Evolutionary conservation across 2,797 vertebrate species (phyloP), one percentile per base, ranked within the genome.

Genomic region (Rhincodon typus): DNA sequence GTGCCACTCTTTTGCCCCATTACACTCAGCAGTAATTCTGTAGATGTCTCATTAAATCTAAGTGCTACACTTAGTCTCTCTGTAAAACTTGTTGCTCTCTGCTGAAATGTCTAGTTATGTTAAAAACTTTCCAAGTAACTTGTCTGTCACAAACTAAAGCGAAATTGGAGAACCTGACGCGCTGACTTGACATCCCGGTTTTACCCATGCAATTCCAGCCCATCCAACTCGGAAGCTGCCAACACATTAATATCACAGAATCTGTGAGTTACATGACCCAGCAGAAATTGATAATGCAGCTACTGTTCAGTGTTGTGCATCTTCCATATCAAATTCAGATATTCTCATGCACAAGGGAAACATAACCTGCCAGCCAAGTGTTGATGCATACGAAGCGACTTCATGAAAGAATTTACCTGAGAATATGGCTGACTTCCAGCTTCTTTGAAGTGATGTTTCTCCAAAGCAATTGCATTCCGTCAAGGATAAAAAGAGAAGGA

Each of bases 401-500:
- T 53, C 50, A 66, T 69, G 66, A 10, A 67, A 42, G 19, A 27
- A 12, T 93, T 93, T 93, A 42, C 19, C 62, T n/a, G 42, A 93
- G n/a, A 42, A 93, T 69, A 93, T 93, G 90, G 21, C 23, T 69
- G n/a, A 38, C 23, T 93, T 42, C 90, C 90, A 93, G 90, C 38
- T 69, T 93, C 38, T n/a, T 93, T 93, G 90, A 38, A 84, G 38
- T 67, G n/a, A 93, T 42, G 66, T 42, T 90, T 93, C 21, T 38
- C 88, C 66, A 23, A 25, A 69, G 66, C 57, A 17, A 66, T 90
- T 53, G 15, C 30, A 34, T 90, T 90, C 23, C 38, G 25, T 82
- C 46, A 84, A 34, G 25, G 82, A 84, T 21, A 69, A 93, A 69
- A 93, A 2, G 66, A 27, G 15, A 38, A 67, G 34, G 19, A n/a